phyloP scores from a whole-genome alignment of 2,797 vertebrate species.

The Lemur catta region DNA sequence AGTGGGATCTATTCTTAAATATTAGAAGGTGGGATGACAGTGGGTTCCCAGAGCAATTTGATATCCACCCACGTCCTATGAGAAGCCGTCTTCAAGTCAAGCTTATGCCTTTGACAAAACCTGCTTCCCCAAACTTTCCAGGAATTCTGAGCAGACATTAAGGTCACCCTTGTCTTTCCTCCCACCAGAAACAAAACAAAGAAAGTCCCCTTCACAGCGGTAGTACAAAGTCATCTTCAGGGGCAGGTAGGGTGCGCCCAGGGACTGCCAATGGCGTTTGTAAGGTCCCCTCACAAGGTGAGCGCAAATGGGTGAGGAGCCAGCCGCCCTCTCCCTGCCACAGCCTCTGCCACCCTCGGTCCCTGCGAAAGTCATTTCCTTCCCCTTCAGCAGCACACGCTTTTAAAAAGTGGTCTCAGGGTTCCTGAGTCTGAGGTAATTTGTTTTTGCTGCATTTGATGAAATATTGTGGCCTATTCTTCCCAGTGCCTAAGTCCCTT shows the following conservation, averaged over 20 bases:
- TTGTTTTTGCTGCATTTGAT: conserved; percentile 42
- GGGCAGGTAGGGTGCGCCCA: neutral
- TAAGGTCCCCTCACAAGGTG: neutral
- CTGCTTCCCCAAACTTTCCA: neutral
- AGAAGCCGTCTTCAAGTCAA: neutral
- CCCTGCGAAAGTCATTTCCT: neutral
- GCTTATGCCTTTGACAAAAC: neutral
- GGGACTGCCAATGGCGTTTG: neutral
- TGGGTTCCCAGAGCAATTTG: neutral
- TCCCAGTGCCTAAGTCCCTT: neutral
- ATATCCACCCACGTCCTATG: neutral
- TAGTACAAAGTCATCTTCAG: neutral
- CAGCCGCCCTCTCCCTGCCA: neutral
- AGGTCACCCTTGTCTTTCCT: neutral
- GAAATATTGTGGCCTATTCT: conserved; percentile 12
- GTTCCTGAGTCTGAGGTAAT: conserved; percentile 27
- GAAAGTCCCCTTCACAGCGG: neutral
- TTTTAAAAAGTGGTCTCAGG: neutral
- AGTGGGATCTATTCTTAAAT: neutral
- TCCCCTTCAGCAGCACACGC: neutral
- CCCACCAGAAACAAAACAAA: neutral
- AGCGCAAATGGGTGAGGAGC: neutral
- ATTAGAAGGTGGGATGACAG: neutral
- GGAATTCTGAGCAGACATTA: neutral
- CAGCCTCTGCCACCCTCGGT: rapidly evolving